Evolutionary conservation across 1,140 invertebrate species (phyloP), one percentile per base, ranked within the genome.

Genomic region (Papilio machaon): DNA sequence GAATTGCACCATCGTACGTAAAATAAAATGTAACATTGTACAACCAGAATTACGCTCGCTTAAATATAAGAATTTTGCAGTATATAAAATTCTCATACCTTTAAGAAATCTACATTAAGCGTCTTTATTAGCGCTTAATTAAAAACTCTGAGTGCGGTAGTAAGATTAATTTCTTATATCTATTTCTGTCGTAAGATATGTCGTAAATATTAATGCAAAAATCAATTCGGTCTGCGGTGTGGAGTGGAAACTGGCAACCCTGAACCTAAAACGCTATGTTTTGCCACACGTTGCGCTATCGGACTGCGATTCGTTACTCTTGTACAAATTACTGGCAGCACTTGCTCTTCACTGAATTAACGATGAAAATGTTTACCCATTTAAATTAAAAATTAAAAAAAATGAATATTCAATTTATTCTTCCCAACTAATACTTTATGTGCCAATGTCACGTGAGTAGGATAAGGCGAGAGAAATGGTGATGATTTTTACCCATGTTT

Each of bases 201-300:
- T 76, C 74, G 74, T 23, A 76, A 76, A 76, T 76, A 6, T 76
- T 11, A 76, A 52, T 30, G 74, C 47, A 76, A 47, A 76, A 76
- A 76, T 76, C 74, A 52, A 49, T 76, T 76, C 47, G 74, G 74
- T 76, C 9, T 73, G 73, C 73, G 43, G 38, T 73, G 70, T 73
- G 23, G 30, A 70, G 64, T 17, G 30, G 60, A 17, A 43, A n/a
- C n/a, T 75, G 46, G 46, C 74, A 76, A 76, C 74, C 74, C 74
- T 76, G 74, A 30, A 47, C n/a, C 46, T 23, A 49, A 30, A 52
- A 52, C 74, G 74, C 74, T 54, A 75, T 52, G 74, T 75, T 75
- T 75, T 75, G 73, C 46, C 73, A 75, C 47, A 52, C 43, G 19
- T 76, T 76, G 74, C 74, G 74, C 47, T 76, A 76, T 76, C 19